Conservation (phyloP, 2,888 invertebrate genomes). For the Oxycera nigricornis region DNA sequence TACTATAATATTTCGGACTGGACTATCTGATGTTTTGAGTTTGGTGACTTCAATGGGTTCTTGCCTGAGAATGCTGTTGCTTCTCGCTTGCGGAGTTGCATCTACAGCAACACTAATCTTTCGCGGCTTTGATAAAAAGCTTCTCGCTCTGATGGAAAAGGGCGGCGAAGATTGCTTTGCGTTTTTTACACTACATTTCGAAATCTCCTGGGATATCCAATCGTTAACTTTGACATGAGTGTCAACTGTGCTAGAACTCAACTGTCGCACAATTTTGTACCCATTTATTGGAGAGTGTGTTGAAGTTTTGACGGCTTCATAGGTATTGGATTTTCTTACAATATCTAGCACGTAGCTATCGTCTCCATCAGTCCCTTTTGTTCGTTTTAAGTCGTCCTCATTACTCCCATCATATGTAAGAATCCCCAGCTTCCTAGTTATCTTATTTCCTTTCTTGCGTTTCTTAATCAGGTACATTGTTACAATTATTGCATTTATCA, state of each 20-base stretch:
- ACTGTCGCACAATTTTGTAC: constrained; percentile 73
- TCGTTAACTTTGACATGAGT: constrained; percentile 86
- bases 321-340: constrained; percentile 55
- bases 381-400: constrained; percentile 60
- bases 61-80: constrained; percentile 75
- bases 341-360: constrained; percentile 60
- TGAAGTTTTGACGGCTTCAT: constrained; percentile 63
- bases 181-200: constrained; percentile 72
- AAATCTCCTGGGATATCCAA: constrained; percentile 84
- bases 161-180: constrained; percentile 53
- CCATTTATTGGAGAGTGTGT: constrained; percentile 63
- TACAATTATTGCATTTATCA: constrained; percentile 69
- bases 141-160: constrained; percentile 58
- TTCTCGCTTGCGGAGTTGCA: constrained; percentile 77
- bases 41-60: constrained; percentile 78
- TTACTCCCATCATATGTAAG: constrained; percentile 59
- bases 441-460: constrained; percentile 37
- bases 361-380: constrained; percentile 58
- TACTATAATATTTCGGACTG: constrained; percentile 57
- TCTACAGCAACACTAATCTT: constrained; percentile 81
- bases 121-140: constrained; percentile 65
- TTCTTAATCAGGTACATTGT: constrained; percentile 55
- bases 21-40: constrained; percentile 52
- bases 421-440: constrained; percentile 54
- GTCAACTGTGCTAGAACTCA: constrained; percentile 82